A percentile compares a stretch with the other conserved stretches of the same genome.
These are phyloP conservation scores for Melangyna quadrimaculata DNA, from an alignment of 2,888 invertebrate genomes.

Conservation along the genomic window DNA sequence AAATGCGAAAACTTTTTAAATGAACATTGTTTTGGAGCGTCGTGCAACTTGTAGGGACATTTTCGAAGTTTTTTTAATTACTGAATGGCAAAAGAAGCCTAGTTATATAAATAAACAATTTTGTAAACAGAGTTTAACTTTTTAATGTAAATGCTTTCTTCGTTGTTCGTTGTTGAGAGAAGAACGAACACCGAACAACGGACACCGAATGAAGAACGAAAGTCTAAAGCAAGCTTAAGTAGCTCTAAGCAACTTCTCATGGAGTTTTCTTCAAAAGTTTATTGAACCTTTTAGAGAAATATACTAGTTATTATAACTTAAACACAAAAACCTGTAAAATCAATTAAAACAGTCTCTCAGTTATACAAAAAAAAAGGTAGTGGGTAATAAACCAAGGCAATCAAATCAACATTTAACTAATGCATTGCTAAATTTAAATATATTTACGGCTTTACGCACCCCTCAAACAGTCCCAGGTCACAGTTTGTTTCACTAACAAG, in stretches of 20 bases:
- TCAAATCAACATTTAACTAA: constrained; percentile 15
- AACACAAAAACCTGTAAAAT: constrained; percentile 2
- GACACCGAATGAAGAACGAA: too few species aligned
- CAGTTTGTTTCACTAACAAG: constrained; percentile 14
- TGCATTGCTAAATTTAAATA: background rate
- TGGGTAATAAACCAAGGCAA: constrained; percentile 11
- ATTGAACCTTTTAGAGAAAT: background rate
- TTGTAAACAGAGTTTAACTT: too few species aligned
- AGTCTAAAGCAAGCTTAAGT: background rate
- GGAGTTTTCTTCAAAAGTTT: background rate
- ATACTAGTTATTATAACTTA: background rate
- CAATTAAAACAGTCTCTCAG: constrained; percentile 8
- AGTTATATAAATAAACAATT: too few species aligned
- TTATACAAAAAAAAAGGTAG: background rate
- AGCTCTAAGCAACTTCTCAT: background rate
- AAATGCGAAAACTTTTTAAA: too few species aligned
- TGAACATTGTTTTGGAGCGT: too few species aligned
- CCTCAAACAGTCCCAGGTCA: background rate
- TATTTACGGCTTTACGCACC: background rate
- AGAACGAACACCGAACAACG: too few species aligned
- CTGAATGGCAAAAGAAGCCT: too few species aligned
- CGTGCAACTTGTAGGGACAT: too few species aligned
- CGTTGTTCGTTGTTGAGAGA: too few species aligned
- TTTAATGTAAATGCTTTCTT: too few species aligned
- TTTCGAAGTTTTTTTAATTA: too few species aligned